phyloP scores from a whole-genome alignment of 1,140 invertebrate genomes.

The Lamellibrachia luymesi region DNA sequence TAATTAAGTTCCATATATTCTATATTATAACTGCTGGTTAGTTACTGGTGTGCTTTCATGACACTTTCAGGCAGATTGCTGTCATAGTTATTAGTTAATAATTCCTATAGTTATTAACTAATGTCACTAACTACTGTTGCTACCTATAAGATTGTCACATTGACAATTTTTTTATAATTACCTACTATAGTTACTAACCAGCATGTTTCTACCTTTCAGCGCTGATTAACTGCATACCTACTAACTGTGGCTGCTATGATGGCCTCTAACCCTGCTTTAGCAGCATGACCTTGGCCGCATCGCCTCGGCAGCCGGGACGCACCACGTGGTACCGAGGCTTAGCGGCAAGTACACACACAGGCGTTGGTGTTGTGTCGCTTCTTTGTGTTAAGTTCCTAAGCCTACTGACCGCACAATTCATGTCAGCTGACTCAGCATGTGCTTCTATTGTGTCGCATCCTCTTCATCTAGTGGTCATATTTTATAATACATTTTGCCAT shows the following conservation, averaged over 20 bases:
- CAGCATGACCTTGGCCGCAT: neutral
- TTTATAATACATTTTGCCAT: neutral
- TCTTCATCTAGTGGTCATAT: neutral
- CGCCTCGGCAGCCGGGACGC: neutral
- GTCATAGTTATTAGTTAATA: neutral
- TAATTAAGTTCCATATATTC: neutral
- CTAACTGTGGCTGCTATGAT: neutral
- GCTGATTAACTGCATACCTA: neutral
- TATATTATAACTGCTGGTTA: neutral
- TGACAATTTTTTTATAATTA: neutral
- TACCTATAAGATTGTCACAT: neutral
- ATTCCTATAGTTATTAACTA: neutral
- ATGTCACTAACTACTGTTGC: neutral
- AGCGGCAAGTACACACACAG: slow-evolving; percentile 12
- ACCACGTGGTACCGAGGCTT: slow-evolving; percentile 14
- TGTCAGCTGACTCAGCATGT: neutral
- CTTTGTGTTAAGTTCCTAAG: neutral
- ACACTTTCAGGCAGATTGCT: neutral
- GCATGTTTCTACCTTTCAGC: neutral
- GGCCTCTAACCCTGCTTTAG: neutral
- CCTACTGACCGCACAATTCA: neutral
- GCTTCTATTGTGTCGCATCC: neutral
- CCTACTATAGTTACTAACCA: neutral
- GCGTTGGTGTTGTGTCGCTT: neutral
- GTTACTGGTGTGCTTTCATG: neutral